Evolutionary conservation across 37 sponge, comb jelly and placozoan genomes (phyloP), one percentile per base, ranked within the genome.

Genomic region (Hormiphora californensis): DNA sequence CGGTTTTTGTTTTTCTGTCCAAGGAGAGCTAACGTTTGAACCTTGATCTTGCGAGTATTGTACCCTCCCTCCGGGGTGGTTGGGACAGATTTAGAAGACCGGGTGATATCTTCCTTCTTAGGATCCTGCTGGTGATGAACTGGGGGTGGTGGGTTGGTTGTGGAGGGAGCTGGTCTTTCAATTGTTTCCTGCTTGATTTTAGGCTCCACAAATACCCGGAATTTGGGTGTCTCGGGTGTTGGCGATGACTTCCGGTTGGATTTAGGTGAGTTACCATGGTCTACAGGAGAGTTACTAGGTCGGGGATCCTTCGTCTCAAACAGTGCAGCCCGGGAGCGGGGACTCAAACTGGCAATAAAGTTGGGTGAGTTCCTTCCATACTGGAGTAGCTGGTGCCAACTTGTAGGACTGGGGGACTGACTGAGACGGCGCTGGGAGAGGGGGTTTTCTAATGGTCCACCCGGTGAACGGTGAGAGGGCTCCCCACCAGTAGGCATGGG

Each of bases 321-420:
- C 23, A 73, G 25, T 1, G 81, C 81, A 32, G 40, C 36, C 9
- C 35, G 32, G 4, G 81, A 73, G 2, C 81, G 41, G 25, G 81
- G 81, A 1, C 46, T 43, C 81, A 73, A 73, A 73, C 81, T 73
- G 0, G 81, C 81, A 21, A 73, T 73, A 30, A 73, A 73, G 38
- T 73, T 73, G 23, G 81, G 81, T 27, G 81, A 73, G 25, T 33
- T 73, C 46, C 81, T 73, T 5, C 81, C 81, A 17, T 32, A 73
- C 46, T 73, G 81, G 23, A 73, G 40, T 0, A 73, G 44, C 46
- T 73, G 81, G 46, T 73, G 81, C 81, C 81, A 73, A 46, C 43
- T 73, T 3, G 81, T 73, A 0, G 81, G 81, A 41, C 81, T 73
- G 8, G 81, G 81, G 43, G 81, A 73, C 46, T 73, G 81, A 41